Conservation (phyloP, 2,888 invertebrate genomes). For the Lasius fuliginosus region DNA sequence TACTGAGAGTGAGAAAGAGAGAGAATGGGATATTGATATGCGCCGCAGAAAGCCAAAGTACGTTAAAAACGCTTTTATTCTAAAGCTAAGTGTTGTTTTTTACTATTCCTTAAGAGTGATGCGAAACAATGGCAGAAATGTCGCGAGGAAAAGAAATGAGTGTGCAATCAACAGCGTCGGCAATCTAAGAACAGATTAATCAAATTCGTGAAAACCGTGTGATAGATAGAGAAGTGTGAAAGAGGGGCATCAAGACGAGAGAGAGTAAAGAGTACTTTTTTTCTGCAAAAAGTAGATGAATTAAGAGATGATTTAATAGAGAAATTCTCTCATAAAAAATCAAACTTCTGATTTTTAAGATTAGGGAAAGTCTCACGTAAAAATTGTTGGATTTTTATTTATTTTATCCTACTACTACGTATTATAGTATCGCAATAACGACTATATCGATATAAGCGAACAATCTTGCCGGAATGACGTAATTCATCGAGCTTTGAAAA, state of each 20-base stretch:
- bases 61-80: not conserved
- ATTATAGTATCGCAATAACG: not conserved
- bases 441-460: not conserved
- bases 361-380: not conserved
- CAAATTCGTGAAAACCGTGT: not conserved
- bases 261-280: not conserved
- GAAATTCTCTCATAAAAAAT: not conserved
- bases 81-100: not conserved
- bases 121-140: not conserved
- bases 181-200: constrained; percentile 1
- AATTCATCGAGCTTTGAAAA: not conserved
- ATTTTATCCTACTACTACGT: not conserved
- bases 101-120: not conserved
- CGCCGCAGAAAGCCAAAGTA: not conserved
- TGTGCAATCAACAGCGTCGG: not conserved
- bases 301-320: not conserved
- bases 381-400: not conserved
- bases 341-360: not conserved
- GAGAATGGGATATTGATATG: not conserved
- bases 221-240: not conserved
- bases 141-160: not conserved
- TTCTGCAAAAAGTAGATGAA: not conserved
- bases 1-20: not conserved
- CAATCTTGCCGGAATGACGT: not conserved
- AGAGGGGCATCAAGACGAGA: not conserved